These are phyloP conservation scores for Heliocidaris tuberculata DNA, from an alignment of 35 echinoderm and acorn worm genomes.

Conservation along the genomic window DNA sequence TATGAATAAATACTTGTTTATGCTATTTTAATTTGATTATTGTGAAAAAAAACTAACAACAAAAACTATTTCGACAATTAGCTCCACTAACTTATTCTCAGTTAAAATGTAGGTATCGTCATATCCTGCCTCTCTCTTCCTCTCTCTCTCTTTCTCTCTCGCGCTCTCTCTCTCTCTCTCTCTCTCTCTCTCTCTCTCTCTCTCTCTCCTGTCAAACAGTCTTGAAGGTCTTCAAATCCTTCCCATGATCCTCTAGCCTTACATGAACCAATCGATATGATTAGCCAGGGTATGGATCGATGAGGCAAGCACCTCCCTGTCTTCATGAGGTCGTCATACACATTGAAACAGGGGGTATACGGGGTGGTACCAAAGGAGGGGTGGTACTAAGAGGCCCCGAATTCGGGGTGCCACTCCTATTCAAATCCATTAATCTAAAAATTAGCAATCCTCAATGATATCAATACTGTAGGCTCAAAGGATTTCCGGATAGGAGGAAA, in stretches of 20 bases:
- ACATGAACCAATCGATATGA: not conserved
- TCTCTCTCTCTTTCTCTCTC: not conserved
- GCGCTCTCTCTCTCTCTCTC: not conserved
- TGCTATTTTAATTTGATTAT: too few species aligned
- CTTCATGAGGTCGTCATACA: not conserved
- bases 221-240: not conserved
- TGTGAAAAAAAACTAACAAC: too few species aligned
- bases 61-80: too few species aligned
- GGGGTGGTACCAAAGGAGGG: not conserved
- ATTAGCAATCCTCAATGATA: not conserved
- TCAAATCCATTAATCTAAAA: not conserved
- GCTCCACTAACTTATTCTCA: too few species aligned
- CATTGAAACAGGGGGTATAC: not conserved
- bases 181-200: not conserved
- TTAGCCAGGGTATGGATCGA: not conserved
- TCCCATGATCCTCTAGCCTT: not conserved
- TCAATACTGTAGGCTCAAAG: too few species aligned
- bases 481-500: too few species aligned
- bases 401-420: not conserved
- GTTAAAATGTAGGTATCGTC: too few species aligned
- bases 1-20: too few species aligned
- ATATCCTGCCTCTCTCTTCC: too few species aligned
- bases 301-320: not conserved
- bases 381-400: not conserved
- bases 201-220: not conserved